Percentiles rank a stretch among this genome's conserved stretches.
Conservation (phyloP, 2,888 invertebrate species). For the Subacronicta megacephala region DNA sequence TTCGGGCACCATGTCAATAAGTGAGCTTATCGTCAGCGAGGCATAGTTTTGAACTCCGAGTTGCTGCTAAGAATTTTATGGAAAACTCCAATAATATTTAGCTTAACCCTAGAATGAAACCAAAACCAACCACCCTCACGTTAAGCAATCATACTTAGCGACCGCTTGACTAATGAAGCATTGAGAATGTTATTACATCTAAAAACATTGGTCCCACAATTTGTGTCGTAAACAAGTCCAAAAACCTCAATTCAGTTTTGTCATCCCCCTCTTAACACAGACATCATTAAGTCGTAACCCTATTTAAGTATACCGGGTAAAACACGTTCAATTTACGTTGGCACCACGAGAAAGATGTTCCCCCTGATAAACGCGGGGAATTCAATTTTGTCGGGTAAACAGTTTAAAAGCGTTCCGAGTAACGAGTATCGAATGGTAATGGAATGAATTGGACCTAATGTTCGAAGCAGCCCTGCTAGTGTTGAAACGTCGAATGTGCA, state of each 20-base stretch:
- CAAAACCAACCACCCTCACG: too few relatives aligned
- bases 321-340: constrained; percentile 54
- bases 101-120: too few relatives aligned
- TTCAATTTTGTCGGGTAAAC: constrained; percentile 71
- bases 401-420: constrained; percentile 68
- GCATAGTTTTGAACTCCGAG: too few relatives aligned
- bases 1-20: too few relatives aligned
- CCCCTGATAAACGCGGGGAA: constrained; percentile 58
- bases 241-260: constrained; percentile 32
- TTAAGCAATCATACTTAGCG: too few relatives aligned
- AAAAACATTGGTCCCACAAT: neutral
- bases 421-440: constrained; percentile 76
- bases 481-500: constrained; percentile 25
- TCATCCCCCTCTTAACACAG: constrained; percentile 38
- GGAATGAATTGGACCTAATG: constrained; percentile 76
- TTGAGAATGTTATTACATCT: too few relatives aligned
- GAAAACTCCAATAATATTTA: too few relatives aligned
- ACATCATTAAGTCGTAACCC: constrained; percentile 56
- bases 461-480: constrained; percentile 45
- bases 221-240: constrained; percentile 10
- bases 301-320: constrained; percentile 48
- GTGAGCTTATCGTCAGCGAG: too few relatives aligned
- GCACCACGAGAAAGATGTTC: constrained; percentile 52
- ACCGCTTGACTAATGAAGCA: too few relatives aligned
- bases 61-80: too few relatives aligned